Conservation (phyloP, 2,113 vertebrate species). For the Ailuropoda melanoleuca region DNA sequence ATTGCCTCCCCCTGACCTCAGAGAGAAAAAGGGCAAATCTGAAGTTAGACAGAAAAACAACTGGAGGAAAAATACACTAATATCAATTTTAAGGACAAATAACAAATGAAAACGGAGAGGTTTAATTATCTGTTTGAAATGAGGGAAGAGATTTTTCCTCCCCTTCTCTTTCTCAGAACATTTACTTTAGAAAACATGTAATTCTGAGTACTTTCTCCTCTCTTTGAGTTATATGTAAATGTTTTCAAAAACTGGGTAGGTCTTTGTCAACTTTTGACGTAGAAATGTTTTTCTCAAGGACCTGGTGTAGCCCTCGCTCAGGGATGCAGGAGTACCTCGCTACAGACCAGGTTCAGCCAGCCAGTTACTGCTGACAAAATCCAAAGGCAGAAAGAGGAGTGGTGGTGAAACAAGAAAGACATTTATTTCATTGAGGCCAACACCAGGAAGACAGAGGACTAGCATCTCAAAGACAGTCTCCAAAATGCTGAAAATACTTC, state of each 20-base stretch:
- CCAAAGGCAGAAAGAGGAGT: background rate
- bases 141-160: background rate
- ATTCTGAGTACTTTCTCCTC: background rate
- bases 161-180: background rate
- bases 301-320: background rate
- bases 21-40: background rate
- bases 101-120: background rate
- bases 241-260: background rate
- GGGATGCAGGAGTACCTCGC: too few species aligned
- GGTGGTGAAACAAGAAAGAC: background rate
- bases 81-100: background rate
- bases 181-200: background rate
- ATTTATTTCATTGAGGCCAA: background rate
- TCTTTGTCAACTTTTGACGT: background rate
- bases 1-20: background rate
- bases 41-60: background rate
- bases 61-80: background rate
- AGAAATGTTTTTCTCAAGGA: background rate
- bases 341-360: background rate
- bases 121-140: background rate
- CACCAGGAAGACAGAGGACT: background rate
- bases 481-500: background rate
- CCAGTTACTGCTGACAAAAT: background rate
- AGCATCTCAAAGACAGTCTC: background rate
- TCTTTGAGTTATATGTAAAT: background rate